Evolutionary conservation across 2,113 vertebrate genomes (phyloP).

Genomic region (Anguilla rostrata): DNA sequence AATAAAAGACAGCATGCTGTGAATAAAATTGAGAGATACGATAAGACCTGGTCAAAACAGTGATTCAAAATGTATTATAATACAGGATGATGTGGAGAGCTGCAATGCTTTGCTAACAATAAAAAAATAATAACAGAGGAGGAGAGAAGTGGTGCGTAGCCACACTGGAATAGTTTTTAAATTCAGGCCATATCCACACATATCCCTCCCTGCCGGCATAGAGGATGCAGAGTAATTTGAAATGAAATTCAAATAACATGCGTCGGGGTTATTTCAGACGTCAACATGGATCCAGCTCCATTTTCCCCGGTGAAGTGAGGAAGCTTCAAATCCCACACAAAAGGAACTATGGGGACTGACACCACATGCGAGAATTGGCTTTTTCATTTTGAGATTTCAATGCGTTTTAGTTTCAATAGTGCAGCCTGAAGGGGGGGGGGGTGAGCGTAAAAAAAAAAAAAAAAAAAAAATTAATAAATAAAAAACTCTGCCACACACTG

Average conservation of each 20-base stretch:
- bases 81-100: neutral
- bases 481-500: neutral
- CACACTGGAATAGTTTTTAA: neutral
- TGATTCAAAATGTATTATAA: neutral
- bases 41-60: neutral
- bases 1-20: neutral
- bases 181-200: neutral
- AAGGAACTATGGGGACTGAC: neutral
- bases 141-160: neutral
- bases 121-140: neutral
- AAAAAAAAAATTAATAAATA: neutral
- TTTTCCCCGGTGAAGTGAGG: neutral
- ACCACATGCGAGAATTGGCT: neutral
- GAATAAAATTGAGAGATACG: neutral
- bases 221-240: neutral
- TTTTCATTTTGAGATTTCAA: constrained; percentile 1
- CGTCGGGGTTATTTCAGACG: neutral
- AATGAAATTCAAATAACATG: constrained; percentile 5
- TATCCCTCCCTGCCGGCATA: neutral
- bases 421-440: neutral
- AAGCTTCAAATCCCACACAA: neutral
- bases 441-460: too few species aligned
- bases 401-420: neutral
- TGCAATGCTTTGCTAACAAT: neutral
- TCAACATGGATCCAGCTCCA: neutral